A percentile compares a stretch with the other conserved stretches of the same genome.
phyloP scores from a whole-genome alignment of 2,113 vertebrate species.

The Pimephales promelas region DNA sequence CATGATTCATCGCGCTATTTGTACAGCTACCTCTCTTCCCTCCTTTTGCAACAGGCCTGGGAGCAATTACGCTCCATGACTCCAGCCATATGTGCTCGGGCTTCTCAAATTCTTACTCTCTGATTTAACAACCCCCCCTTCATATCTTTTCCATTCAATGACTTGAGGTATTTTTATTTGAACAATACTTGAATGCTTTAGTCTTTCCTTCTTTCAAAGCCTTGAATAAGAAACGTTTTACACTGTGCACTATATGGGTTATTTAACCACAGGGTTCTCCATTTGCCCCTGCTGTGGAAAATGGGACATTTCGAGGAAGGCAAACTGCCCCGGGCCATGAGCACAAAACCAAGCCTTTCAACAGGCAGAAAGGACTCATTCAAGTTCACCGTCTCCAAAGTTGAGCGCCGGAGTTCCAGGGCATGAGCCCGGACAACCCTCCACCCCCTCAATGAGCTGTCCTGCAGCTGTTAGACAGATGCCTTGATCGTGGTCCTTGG shows the following conservation, averaged over 20 bases:
- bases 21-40: slow-evolving; percentile 57
- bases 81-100: slow-evolving; percentile 69
- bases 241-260: not conserved
- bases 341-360: slow-evolving; percentile 47
- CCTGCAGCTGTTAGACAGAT: slow-evolving; percentile 40
- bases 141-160: slow-evolving; percentile 65
- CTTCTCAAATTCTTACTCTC: slow-evolving; percentile 61
- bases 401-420: slow-evolving; percentile 4
- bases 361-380: slow-evolving; percentile 30
- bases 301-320: slow-evolving; percentile 62
- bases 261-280: slow-evolving; percentile 58
- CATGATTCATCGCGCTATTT: slow-evolving; percentile 63
- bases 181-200: slow-evolving; percentile 34
- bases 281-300: slow-evolving; percentile 56
- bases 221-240: not conserved
- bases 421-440: not conserved
- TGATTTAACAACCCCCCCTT: slow-evolving; percentile 64
- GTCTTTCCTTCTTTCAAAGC: slow-evolving; percentile 10
- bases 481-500: not conserved
- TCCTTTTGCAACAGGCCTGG: slow-evolving; percentile 64
- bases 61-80: slow-evolving; percentile 71
- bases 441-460: not conserved
- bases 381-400: slow-evolving; percentile 41
- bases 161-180: slow-evolving; percentile 62
- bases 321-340: slow-evolving; percentile 28